phyloP scores from a whole-genome alignment of 2,888 invertebrate genomes.

The Acronicta aceris region DNA sequence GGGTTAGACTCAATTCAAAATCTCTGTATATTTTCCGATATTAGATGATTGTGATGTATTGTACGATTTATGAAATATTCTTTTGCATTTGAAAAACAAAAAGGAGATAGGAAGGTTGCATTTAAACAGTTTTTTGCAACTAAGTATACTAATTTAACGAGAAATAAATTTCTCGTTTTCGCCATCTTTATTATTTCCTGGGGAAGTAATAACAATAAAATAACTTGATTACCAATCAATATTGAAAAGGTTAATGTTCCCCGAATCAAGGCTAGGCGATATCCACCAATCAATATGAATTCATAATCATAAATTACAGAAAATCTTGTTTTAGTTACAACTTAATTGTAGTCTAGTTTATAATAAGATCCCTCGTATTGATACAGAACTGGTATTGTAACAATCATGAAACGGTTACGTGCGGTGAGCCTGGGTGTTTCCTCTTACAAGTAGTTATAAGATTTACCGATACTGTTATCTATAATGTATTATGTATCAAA shows the following conservation, averaged over 20 bases:
- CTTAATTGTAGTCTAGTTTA: conserved; percentile 17
- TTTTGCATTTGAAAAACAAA: too few relatives aligned
- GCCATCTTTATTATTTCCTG: neutral
- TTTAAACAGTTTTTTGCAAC: too few relatives aligned
- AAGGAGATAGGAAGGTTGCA: too few relatives aligned
- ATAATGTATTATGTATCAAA: conserved; percentile 24
- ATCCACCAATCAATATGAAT: conserved; percentile 14
- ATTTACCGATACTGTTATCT: conserved; percentile 32
- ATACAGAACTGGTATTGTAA: conserved; percentile 46
- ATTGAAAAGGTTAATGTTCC: conserved; percentile 4
- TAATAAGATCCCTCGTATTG: conserved; percentile 34
- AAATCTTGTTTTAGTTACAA: conserved; percentile 33
- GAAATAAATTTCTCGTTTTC: too few relatives aligned
- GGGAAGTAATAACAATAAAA: neutral
- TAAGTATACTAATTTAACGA: too few relatives aligned
- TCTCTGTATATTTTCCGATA: too few relatives aligned
- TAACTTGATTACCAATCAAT: neutral
- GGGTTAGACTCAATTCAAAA: too few relatives aligned
- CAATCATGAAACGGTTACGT: conserved; percentile 27
- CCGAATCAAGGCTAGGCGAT: conserved; percentile 3
- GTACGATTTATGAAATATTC: too few relatives aligned
- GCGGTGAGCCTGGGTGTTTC: conserved; percentile 31
- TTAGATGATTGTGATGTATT: too few relatives aligned
- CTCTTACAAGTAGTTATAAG: conserved; percentile 33
- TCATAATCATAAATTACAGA: conserved; percentile 37